Conservation (phyloP, 2,797 vertebrate species). For the Notolabrus celidotus region DNA sequence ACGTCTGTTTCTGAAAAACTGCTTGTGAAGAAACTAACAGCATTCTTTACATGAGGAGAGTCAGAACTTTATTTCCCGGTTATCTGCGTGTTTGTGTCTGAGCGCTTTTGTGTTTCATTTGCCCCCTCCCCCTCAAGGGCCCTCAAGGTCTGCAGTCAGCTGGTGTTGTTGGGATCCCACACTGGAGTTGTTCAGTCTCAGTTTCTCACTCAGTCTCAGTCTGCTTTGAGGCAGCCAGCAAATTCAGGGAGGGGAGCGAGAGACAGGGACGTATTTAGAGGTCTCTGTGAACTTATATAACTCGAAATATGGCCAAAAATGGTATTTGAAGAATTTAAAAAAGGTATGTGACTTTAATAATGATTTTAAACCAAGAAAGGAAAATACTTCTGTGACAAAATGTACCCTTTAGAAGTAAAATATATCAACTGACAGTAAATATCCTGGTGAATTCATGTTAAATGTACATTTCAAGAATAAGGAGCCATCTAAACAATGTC, state of each 20-base stretch:
- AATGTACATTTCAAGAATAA: not conserved
- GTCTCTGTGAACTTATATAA: slow-evolving; percentile 20
- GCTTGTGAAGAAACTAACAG: slow-evolving; percentile 24
- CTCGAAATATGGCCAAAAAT: slow-evolving; percentile 18
- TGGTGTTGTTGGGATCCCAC: slow-evolving; percentile 59
- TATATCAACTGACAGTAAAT: not conserved
- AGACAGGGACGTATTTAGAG: slow-evolving; percentile 1
- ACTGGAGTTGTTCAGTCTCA: slow-evolving; percentile 39
- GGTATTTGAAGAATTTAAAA: not conserved
- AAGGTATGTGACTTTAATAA: slow-evolving; percentile 42
- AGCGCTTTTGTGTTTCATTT: slow-evolving; percentile 27
- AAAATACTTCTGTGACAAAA: too few species aligned
- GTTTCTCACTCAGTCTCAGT: slow-evolving; percentile 44
- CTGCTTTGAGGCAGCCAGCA: slow-evolving; percentile 34
- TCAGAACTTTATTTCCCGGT: slow-evolving; percentile 57
- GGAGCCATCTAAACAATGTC: not conserved
- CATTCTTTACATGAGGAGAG: slow-evolving; percentile 36
- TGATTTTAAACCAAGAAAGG: not conserved
- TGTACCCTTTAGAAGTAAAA: too few species aligned
- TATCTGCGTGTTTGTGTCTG: slow-evolving; percentile 4
- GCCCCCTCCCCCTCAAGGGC: slow-evolving; percentile 41
- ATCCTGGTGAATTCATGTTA: too few species aligned
- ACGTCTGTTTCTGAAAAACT: slow-evolving; percentile 30
- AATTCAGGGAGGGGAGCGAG: slow-evolving; percentile 27
- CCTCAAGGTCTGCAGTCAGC: slow-evolving; percentile 69